These are phyloP conservation scores for Erinaceus europaeus DNA, from an alignment of 2,113 vertebrate genomes.

Conservation along the genomic window DNA sequence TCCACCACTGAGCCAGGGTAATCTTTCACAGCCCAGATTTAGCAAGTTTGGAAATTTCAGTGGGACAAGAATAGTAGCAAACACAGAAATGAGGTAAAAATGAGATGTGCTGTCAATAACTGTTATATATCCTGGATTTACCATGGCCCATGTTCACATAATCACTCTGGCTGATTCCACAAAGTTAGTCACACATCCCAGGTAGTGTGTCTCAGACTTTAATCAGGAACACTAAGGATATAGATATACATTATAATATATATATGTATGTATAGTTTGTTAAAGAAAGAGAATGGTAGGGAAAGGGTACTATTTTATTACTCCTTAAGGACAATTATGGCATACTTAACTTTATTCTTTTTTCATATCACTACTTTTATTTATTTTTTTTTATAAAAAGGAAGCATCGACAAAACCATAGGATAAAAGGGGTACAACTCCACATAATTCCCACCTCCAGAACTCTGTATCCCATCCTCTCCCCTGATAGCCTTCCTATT, in stretches of 20 bases:
- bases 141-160: neutral
- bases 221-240: constrained; percentile 31
- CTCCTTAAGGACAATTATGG: neutral
- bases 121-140: neutral
- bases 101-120: neutral
- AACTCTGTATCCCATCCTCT: too few relatives aligned
- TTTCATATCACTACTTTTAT: too few relatives aligned
- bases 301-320: neutral
- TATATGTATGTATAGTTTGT: too few relatives aligned
- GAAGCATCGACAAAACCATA: too few relatives aligned
- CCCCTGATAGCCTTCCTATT: too few relatives aligned
- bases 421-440: too few relatives aligned
- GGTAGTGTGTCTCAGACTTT: neutral
- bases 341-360: neutral
- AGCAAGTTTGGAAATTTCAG: neutral
- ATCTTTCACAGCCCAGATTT: neutral
- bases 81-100: neutral
- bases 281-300: too few relatives aligned
- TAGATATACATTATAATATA: neutral
- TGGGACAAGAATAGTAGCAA: neutral
- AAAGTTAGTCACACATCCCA: neutral
- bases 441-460: too few relatives aligned
- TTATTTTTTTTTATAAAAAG: too few relatives aligned
- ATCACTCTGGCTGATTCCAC: neutral
- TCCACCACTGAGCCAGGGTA: accelerated